These are phyloP conservation scores for Ianthella basta DNA, from an alignment of 37 sponge, comb jelly and placozoan species.

Conservation along the genomic window DNA sequence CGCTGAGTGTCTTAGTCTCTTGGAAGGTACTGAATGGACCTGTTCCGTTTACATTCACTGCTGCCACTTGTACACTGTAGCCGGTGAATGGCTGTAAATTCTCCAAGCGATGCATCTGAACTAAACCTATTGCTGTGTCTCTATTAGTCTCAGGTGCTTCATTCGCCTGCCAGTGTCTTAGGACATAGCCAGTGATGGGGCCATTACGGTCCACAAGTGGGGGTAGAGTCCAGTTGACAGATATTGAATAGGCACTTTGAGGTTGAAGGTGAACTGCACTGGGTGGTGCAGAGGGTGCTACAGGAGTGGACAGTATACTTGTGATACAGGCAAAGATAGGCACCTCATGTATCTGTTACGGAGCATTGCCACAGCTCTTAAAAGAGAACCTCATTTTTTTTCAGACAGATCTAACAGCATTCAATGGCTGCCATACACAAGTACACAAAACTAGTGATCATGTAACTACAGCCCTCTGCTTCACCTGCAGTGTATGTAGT, in stretches of 20 bases:
- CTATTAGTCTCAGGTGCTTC: background rate
- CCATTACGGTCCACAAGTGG: slow-evolving; percentile 7
- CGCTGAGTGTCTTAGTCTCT: too few species aligned
- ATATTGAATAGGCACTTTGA: background rate
- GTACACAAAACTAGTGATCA: too few species aligned
- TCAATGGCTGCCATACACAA: too few species aligned
- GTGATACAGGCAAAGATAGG: too few species aligned
- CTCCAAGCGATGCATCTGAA: too few species aligned
- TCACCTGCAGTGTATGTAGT: slow-evolving; percentile 30
- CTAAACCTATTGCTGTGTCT: too few species aligned
- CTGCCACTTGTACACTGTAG: slow-evolving; percentile 32
- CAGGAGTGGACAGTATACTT: background rate
- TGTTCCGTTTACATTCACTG: slow-evolving; percentile 38
- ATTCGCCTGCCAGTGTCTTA: background rate
- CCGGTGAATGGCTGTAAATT: slow-evolving; percentile 18
- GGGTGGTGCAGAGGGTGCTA: slow-evolving; percentile 8
- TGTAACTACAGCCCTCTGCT: too few species aligned
- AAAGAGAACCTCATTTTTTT: too few species aligned
- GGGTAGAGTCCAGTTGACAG: background rate
- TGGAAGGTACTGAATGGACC: background rate
- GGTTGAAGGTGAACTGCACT: background rate
- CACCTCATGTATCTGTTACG: too few species aligned
- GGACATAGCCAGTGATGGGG: background rate
- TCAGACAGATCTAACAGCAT: too few species aligned
- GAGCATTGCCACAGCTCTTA: background rate